Conservation (phyloP, 2,888 invertebrate genomes). For the Stenodema calcarata region DNA sequence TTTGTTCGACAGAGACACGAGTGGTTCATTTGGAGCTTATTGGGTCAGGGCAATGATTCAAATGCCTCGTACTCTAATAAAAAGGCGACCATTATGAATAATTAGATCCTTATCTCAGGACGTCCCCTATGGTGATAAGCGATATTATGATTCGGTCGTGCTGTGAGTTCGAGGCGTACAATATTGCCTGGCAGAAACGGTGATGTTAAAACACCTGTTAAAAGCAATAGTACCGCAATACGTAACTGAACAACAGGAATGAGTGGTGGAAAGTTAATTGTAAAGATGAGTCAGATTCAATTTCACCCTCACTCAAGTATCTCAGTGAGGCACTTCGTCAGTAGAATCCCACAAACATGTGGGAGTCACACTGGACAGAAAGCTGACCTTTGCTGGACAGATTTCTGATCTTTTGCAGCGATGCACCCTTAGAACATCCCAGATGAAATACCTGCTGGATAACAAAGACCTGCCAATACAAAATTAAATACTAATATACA, state of each 20-base stretch:
- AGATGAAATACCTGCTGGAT: no score
- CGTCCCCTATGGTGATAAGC: neutral
- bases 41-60: slow-evolving; percentile 22
- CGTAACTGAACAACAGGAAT: neutral
- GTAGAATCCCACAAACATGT: no score
- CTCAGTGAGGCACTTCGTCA: no score
- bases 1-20: slow-evolving; percentile 16
- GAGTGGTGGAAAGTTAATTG: neutral
- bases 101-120: neutral
- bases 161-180: neutral
- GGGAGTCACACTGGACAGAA: no score
- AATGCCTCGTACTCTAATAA: neutral
- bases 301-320: no score
- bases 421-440: no score
- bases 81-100: neutral
- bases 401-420: no score
- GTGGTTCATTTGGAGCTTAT: slow-evolving; percentile 9
- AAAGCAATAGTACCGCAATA: neutral
- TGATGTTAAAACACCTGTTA: neutral
- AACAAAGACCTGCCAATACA: no score
- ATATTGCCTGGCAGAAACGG: neutral
- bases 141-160: neutral
- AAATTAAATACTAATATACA: no score
- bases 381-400: no score
- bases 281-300: no score